Conservation (phyloP, 2,888 invertebrate species). For the Priocnemis perturbator region DNA sequence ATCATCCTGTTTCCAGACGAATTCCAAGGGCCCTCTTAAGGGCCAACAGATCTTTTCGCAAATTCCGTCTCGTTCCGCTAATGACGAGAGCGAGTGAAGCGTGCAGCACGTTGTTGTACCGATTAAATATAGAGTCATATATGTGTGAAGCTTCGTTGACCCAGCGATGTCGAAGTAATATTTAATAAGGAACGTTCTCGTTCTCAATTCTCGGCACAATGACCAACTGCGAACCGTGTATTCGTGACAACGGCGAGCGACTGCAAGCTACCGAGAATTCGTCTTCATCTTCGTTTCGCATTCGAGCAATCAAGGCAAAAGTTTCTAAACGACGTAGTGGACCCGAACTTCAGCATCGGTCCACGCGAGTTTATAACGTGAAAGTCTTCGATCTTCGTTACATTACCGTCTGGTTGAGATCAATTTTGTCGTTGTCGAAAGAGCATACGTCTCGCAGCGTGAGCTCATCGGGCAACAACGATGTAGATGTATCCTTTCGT, state of each 20-base stretch:
- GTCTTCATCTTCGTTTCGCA: conserved; percentile 24
- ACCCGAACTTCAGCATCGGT: not conserved
- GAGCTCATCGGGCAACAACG: conserved; percentile 56
- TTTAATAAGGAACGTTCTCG: no score
- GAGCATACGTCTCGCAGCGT: conserved; percentile 60
- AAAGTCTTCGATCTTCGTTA: conserved; percentile 47
- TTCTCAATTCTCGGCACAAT: no score
- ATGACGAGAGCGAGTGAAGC: not conserved
- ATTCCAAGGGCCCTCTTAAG: conserved; percentile 40
- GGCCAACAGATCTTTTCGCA: conserved; percentile 38
- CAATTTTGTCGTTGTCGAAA: conserved; percentile 45
- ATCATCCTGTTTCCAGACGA: conserved; percentile 32
- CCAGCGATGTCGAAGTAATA: no score
- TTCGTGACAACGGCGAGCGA: not conserved
- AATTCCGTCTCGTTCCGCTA: conserved; percentile 22
- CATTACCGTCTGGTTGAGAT: conserved; percentile 50
- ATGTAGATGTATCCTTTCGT: conserved; percentile 54
- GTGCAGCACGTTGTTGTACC: no score
- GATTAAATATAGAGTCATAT: no score
- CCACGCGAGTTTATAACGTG: conserved; percentile 18
- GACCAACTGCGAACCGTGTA: no score
- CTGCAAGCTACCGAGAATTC: no score
- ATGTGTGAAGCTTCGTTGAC: no score
- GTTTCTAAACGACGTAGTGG: conserved; percentile 24
- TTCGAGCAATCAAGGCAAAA: conserved; percentile 31